Conservation (phyloP, 2,888 invertebrate genomes). For the Cerastis leucographa region DNA sequence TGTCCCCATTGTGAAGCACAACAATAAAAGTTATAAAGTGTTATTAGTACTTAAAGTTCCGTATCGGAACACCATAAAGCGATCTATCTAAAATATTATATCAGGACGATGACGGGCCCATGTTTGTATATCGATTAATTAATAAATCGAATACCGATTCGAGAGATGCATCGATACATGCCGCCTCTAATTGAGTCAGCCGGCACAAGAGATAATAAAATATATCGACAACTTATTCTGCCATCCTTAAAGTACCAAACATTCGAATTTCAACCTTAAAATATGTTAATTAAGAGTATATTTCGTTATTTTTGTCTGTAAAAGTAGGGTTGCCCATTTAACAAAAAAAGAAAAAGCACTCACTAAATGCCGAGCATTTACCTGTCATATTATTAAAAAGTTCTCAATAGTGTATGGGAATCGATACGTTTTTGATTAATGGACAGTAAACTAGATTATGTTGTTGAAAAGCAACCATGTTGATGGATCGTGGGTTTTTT, state of each 20-base stretch:
- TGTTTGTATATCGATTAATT: constrained; percentile 91
- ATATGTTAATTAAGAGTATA: constrained; percentile 2
- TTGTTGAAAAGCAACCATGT: constrained; percentile 78
- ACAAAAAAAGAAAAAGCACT: constrained; percentile 79
- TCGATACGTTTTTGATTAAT: constrained; percentile 88
- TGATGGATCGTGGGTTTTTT: constrained; percentile 72
- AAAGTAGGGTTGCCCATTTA: constrained; percentile 68
- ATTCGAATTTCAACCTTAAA: constrained; percentile 64
- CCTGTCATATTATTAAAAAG: constrained; percentile 89
- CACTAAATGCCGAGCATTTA: constrained; percentile 89
- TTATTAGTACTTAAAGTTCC: constrained; percentile 62
- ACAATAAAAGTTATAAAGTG: constrained; percentile 61
- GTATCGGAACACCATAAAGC: constrained; percentile 69
- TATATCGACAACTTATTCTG: constrained; percentile 53
- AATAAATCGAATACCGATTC: constrained; percentile 88
- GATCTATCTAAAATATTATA: constrained; percentile 83
- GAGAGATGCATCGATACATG: constrained; percentile 86
- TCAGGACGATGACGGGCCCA: constrained; percentile 86
- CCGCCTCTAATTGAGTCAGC: constrained; percentile 90
- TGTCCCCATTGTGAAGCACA: constrained; percentile 52
- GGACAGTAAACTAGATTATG: constrained; percentile 85
- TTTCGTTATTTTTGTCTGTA: background rate
- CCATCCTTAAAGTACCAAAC: constrained; percentile 22
- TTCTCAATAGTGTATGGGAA: constrained; percentile 85
- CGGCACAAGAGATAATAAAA: constrained; percentile 86